A percentile compares a stretch with the other conserved stretches of the same genome.
Conservation (phyloP, 2,113 vertebrate genomes). For the Cottus gobio region DNA sequence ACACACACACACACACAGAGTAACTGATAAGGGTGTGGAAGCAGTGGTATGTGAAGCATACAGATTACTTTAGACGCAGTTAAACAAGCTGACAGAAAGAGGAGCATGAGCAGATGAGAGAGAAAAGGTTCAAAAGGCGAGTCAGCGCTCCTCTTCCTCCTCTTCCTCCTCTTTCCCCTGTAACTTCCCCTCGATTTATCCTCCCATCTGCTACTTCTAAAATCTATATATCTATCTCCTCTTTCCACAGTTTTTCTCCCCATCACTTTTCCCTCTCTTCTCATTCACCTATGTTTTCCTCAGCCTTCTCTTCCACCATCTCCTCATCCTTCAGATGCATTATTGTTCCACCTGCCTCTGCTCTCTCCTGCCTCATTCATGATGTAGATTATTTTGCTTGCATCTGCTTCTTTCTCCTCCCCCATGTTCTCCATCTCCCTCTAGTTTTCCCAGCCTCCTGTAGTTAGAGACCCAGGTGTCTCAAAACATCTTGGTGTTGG, state of each 20-base stretch:
- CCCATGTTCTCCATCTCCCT: slow-evolving; percentile 18
- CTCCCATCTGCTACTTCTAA: slow-evolving; percentile 57
- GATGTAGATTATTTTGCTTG: slow-evolving; percentile 44
- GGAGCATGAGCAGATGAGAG: slow-evolving; percentile 46
- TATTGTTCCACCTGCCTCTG: slow-evolving; percentile 14
- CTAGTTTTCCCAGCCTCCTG: slow-evolving; percentile 42
- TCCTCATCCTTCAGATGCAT: slow-evolving; percentile 23
- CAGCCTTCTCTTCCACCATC: slow-evolving; percentile 2
- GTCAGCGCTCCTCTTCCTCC: slow-evolving; percentile 34
- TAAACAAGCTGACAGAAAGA: slow-evolving; percentile 31
- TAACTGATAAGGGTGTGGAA: slow-evolving; percentile 13
- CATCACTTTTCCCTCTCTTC: slow-evolving; percentile 10
- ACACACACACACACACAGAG: background rate
- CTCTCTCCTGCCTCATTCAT: slow-evolving; percentile 6
- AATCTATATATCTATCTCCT: slow-evolving; percentile 27
- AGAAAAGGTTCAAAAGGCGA: slow-evolving; percentile 44
- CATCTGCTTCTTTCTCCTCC: slow-evolving; percentile 30
- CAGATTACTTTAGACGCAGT: slow-evolving; percentile 62
- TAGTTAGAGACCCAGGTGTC: slow-evolving; percentile 53
- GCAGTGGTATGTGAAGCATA: slow-evolving; percentile 44
- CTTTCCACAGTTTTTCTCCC: background rate
- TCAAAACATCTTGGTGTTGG: slow-evolving; percentile 30
- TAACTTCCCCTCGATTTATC: slow-evolving; percentile 48
- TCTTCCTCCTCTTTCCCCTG: slow-evolving; percentile 28
- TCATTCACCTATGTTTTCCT: slow-evolving; percentile 4